Evolutionary conservation across 2,797 vertebrate genomes (phyloP), one percentile per base, ranked within the genome.

Genomic region (Phrynocephalus forsythii): DNA sequence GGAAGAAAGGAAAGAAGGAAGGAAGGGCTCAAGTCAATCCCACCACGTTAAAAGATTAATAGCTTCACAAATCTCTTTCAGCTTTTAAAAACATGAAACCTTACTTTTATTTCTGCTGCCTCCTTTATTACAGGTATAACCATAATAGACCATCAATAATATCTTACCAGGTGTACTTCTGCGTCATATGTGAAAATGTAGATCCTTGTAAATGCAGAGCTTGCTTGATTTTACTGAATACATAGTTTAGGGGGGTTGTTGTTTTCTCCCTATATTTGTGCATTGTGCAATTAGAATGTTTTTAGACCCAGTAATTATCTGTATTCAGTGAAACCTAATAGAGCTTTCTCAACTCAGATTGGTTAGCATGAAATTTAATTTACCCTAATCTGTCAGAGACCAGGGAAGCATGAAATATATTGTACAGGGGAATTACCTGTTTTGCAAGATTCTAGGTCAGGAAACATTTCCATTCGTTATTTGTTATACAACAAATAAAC

Each of bases 321-420:
- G 87, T 91, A 88, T 0, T 1, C 76, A 89, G 84, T 0, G 22
- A 87, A 92, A 90, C 84, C 90, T 91, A 90, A 92, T 92, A 88
- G 88, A 94, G 89, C 86, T 92, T 95, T 92, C 91, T 87, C 87
- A 94, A 92, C 89, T 91, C 90, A 93, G 89, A 92, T 84, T 86
- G 83, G 48, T 48, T 90, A 90, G 86, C 86, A 90, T 13, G 0
- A 91, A 92, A 94, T 90, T 89, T 85, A 85, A 82, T 91, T 93
- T 92, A 77, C 89, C 75, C 80, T 94, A 92, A 95, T 95, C 91
- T 93, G 71, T 86, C 82, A 86, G 85, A 93, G 91, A 91, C 66
- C 88, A 88, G 85, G 33, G 79, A 92, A 92, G 84, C 92, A 79
- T 92, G 91, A 95, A 95, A 95, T 92, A 60, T 83, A 84, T 80